Evolutionary conservation across 2,113 vertebrate species (phyloP).

Genomic region (Vidua chalybeata): DNA sequence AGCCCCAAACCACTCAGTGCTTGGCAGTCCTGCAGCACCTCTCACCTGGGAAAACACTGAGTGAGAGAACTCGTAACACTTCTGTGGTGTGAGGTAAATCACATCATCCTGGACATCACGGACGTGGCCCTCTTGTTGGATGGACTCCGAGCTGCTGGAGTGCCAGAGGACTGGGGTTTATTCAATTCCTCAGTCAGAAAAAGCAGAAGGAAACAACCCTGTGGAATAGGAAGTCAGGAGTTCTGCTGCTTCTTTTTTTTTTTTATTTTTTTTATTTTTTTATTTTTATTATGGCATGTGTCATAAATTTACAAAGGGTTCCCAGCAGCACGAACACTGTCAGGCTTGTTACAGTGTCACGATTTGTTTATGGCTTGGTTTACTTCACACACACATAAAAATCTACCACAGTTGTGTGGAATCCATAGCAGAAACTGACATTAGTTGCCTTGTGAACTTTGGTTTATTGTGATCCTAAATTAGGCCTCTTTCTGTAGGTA

Average conservation of each 20-base stretch:
- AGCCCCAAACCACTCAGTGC: not conserved
- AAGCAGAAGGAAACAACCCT: not conserved
- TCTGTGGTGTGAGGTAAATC: not conserved
- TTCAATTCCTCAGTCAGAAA: not conserved
- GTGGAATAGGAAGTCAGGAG: not conserved
- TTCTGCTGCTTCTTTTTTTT: not conserved
- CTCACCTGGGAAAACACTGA: not conserved
- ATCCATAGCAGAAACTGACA: not conserved
- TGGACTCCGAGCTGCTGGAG: not conserved
- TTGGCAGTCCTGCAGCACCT: not conserved
- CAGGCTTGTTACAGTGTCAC: not conserved
- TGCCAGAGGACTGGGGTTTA: not conserved
- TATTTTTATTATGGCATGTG: not conserved
- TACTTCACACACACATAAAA: not conserved
- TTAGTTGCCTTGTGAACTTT: not conserved
- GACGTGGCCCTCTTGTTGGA: not conserved
- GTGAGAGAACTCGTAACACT: not conserved
- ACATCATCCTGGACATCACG: not conserved
- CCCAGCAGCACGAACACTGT: not conserved
- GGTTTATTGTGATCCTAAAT: not conserved
- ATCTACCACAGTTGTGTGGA: not conserved
- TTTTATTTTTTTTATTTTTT: too few relatives aligned
- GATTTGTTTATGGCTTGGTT: not conserved
- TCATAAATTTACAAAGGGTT: not conserved
- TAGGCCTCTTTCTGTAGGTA: not conserved